Conservation (phyloP, 1,140 invertebrate genomes). For the Caenorhabditis tropicalis region DNA sequence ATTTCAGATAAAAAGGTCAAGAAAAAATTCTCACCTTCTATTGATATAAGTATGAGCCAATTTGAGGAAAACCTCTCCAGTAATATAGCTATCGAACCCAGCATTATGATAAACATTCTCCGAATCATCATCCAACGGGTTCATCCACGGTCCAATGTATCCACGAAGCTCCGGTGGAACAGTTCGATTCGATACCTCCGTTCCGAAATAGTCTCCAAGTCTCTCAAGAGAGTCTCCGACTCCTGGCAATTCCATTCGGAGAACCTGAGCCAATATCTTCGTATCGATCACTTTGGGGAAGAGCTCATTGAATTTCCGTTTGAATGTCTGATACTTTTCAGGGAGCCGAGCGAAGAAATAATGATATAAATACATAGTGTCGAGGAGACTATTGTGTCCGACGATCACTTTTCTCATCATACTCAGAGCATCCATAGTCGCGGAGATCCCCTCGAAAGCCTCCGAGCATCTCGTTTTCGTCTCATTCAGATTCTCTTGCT, state of each 20-base stretch:
- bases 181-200: neutral
- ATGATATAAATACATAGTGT: conserved; percentile 29
- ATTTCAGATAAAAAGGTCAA: too few relatives aligned
- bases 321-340: neutral
- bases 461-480: neutral
- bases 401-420: conserved; percentile 22
- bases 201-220: conserved; percentile 11
- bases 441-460: neutral
- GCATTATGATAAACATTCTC: conserved; percentile 9
- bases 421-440: neutral
- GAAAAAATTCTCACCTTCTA: conserved; percentile 3
- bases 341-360: neutral
- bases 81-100: conserved; percentile 21
- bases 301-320: neutral
- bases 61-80: conserved; percentile 12
- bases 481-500: neutral
- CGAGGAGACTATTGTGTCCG: conserved; percentile 2
- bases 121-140: neutral
- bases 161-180: conserved; percentile 15
- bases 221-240: conserved; percentile 13
- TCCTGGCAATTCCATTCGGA: neutral
- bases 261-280: neutral
- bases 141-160: conserved; percentile 10
- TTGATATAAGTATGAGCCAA: conserved; percentile 22
- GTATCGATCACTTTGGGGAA: conserved; percentile 11